Percentiles rank a stretch among this genome's conserved stretches.
phyloP scores from a whole-genome alignment of 2,797 vertebrate species.

The Thamnophis elegans region DNA sequence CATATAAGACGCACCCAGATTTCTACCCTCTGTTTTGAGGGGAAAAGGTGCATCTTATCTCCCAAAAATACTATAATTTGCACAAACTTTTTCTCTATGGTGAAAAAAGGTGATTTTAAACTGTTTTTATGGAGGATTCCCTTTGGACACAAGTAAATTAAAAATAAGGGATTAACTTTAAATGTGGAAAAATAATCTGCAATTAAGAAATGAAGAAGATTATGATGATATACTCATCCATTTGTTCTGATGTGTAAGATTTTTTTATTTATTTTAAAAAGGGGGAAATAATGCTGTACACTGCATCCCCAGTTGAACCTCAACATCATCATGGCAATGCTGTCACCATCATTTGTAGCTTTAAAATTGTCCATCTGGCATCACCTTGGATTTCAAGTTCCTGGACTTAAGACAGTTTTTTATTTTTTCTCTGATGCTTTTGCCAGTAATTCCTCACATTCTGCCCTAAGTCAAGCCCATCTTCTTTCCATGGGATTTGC shows the following conservation, averaged over 20 bases:
- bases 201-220: background rate
- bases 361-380: background rate
- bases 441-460: background rate
- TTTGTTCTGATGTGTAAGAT: background rate
- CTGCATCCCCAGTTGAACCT: background rate
- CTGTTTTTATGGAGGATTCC: background rate
- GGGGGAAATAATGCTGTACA: background rate
- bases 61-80: background rate
- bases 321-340: background rate
- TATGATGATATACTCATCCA: background rate
- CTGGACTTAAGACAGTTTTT: background rate
- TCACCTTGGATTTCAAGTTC: background rate
- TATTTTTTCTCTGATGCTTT: background rate
- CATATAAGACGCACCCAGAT: too few species aligned
- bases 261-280: background rate
- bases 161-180: background rate
- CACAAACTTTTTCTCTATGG: background rate
- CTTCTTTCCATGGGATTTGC: background rate
- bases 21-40: too few species aligned
- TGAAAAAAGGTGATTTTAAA: background rate
- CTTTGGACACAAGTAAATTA: background rate
- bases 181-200: background rate
- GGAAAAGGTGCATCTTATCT: too few species aligned
- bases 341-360: background rate
- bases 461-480: background rate